Evolutionary conservation across 2,113 vertebrate species (phyloP).

Genomic region (Periophthalmodon schlosseri): DNA sequence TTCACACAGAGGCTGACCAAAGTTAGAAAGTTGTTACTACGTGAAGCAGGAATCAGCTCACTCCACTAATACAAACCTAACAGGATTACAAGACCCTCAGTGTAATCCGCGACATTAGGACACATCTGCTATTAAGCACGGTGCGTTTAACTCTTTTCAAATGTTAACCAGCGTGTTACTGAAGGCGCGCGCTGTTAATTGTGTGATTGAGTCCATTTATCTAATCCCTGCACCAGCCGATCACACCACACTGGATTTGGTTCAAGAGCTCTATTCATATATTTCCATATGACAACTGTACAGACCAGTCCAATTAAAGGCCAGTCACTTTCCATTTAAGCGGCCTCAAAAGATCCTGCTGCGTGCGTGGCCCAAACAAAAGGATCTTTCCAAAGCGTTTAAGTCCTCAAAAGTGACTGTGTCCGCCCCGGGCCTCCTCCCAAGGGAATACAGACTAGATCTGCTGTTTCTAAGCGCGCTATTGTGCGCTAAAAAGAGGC

Average conservation of each 20-base stretch:
- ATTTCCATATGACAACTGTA: slow-evolving; percentile 86
- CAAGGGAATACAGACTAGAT: slow-evolving; percentile 83
- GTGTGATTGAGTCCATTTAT: slow-evolving; percentile 79
- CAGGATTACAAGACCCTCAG: slow-evolving; percentile 61
- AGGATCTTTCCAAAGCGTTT: slow-evolving; percentile 83
- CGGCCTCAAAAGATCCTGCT: slow-evolving; percentile 52
- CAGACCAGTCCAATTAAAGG: slow-evolving; percentile 79
- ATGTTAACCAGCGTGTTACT: slow-evolving; percentile 74
- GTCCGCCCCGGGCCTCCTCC: slow-evolving; percentile 82
- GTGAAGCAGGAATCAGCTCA: slow-evolving; percentile 11
- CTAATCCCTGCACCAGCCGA: slow-evolving; percentile 75
- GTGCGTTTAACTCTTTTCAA: slow-evolving; percentile 59
- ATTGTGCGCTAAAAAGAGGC: slow-evolving; percentile 82
- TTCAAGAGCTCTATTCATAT: slow-evolving; percentile 81
- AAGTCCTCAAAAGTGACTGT: slow-evolving; percentile 66
- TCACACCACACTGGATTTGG: slow-evolving; percentile 77
- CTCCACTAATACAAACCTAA: slow-evolving; percentile 43
- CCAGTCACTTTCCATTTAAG: slow-evolving; percentile 75
- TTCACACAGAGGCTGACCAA: neutral
- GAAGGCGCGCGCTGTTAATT: slow-evolving; percentile 74
- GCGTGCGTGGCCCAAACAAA: slow-evolving; percentile 86
- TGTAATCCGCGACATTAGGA: slow-evolving; percentile 72
- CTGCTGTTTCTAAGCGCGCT: slow-evolving; percentile 71
- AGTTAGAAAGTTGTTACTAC: slow-evolving; percentile 2
- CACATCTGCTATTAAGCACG: slow-evolving; percentile 72